These are phyloP conservation scores for Sweltsa coloradensis DNA, from an alignment of 1,140 invertebrate species.

Conservation along the genomic window DNA sequence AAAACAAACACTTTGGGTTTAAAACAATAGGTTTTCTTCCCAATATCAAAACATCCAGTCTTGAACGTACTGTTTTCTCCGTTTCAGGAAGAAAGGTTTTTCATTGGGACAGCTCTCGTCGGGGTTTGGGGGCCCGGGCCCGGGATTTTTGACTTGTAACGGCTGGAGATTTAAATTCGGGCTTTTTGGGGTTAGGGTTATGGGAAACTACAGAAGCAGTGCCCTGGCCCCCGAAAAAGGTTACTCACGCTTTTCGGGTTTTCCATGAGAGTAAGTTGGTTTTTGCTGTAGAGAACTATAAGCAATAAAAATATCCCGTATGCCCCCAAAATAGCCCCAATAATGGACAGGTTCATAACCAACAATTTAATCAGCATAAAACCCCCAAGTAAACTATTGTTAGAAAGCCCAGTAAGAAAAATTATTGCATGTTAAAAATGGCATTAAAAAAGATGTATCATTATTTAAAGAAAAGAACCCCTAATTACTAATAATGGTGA, in stretches of 20 bases:
- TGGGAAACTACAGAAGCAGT: conserved; percentile 87
- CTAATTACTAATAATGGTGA: no score
- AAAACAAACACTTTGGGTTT: no score
- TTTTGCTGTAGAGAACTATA: no score
- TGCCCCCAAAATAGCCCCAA: no score
- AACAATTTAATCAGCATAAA: no score
- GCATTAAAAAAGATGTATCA: no score
- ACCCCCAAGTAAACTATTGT: neutral
- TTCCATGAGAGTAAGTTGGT: conserved; percentile 86
- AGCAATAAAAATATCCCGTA: no score
- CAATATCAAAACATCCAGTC: no score
- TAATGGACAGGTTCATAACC: no score
- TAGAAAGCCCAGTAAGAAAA: neutral
- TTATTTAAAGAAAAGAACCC: no score
- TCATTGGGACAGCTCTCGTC: conserved; percentile 96
- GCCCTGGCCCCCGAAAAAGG: conserved; percentile 88
- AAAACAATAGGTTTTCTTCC: no score
- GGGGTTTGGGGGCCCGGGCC: conserved; percentile 96
- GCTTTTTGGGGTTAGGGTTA: conserved; percentile 93
- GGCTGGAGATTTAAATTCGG: conserved; percentile 96
- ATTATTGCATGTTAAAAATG: no score
- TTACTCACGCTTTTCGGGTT: conserved; percentile 85
- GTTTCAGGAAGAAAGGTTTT: conserved; percentile 85
- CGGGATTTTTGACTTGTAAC: conserved; percentile 96
- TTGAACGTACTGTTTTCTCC: neutral